Base-by-base conservation (phyloP, 1,140 invertebrate genomes). In the Eciton burchellii region DNA sequence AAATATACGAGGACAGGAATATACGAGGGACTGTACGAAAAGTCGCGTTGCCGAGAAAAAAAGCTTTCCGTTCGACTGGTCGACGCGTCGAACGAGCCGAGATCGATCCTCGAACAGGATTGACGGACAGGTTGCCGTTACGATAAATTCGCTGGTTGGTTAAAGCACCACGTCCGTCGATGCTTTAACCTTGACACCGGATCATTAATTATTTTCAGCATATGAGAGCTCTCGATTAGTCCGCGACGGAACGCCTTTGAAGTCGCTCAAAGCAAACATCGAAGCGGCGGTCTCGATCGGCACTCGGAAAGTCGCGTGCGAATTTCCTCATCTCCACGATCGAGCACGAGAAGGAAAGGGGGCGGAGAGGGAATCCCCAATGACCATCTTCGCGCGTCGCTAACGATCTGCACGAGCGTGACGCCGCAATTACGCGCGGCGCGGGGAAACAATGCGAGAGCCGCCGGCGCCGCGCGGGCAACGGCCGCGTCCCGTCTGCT, bases 321-420 rank as follows among this genome's bases (percentile, higher is more conserved):
- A 56, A 35, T 35, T 56, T 16, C 43, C 4, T 4, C 52, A 29
- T 9, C 1, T 35, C 52, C 19, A 35, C 74, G 52, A 56, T 21
- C 43, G 62, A 77, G n/a, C 21, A 21, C 8, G 35, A 6, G 35
- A 35, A 35, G 6, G 35, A 35, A 35, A 35, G 35, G 35, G 35
- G 35, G 6, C 35, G 6, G 35, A 35, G 35, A 35, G 35, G 6
- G n/a, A 47, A 74, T 62, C 62, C 62, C 49, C 43, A 79, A 56
- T 35, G 57, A 74, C 9, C 41, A 26, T 29, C 52, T n/a, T 54
- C 35, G 74, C 21, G 29, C 56, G 62, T 79, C 74, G 68, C 35
- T 45, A 79, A 79, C 63, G 43, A 79, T 79, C 47, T 79, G 74
- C 63, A 79, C 45, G 70, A 79, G 63, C 65, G 63, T 43, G 45